phyloP scores from a whole-genome alignment of 2,797 vertebrate genomes.

The Podargus strigoides region DNA sequence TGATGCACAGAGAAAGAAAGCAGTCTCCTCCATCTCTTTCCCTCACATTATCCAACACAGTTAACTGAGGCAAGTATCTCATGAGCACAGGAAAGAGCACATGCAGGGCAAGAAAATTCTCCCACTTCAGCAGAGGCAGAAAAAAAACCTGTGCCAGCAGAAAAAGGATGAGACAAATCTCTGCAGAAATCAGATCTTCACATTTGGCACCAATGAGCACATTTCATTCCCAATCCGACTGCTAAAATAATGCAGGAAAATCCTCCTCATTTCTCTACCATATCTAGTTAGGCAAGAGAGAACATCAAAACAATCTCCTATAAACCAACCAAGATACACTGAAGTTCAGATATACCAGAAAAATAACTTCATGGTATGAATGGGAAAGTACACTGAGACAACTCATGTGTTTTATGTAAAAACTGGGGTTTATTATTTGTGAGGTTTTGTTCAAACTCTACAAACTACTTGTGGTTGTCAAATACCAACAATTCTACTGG shows the following conservation, averaged over 20 bases:
- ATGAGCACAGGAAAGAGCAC: neutral
- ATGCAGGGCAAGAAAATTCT: neutral
- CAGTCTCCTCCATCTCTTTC: neutral
- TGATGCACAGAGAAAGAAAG: neutral
- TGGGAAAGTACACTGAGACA: neutral
- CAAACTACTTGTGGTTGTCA: neutral
- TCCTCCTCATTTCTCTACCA: neutral
- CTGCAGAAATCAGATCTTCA: neutral
- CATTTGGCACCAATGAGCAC: neutral
- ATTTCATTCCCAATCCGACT: neutral
- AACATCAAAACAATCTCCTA: neutral
- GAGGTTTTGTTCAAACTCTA: neutral
- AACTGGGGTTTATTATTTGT: neutral
- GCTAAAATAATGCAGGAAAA: neutral
- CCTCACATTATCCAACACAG: neutral
- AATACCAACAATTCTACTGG: neutral
- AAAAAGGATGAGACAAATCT: neutral
- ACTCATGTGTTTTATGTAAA: neutral
- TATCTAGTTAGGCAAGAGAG: neutral
- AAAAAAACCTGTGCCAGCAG: neutral
- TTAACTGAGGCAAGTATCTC: neutral
- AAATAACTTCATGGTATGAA: neutral
- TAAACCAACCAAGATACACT: neutral
- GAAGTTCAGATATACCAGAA: neutral
- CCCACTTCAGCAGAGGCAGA: neutral